Base-by-base conservation (phyloP, 53 echinoderm and acorn worm species). In the Henricia sp. region DNA sequence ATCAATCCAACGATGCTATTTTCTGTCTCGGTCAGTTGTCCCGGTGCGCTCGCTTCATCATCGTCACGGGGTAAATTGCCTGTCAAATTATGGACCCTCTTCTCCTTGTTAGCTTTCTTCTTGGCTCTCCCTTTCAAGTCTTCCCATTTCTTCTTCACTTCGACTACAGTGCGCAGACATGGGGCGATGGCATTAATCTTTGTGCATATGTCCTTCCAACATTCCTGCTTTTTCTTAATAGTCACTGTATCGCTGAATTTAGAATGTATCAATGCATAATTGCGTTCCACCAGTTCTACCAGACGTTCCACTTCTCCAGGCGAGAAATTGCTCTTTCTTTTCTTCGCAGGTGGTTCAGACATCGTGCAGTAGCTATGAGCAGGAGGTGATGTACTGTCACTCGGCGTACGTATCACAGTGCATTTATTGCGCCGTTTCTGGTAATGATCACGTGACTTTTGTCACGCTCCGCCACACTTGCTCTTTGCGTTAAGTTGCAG, bases 11-110 rank as follows among this genome's bases (percentile, higher is more conserved):
- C 25, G 4, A 68, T 68, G 1, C 68, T 41, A 68, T 41, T 29
- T 39, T 68, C 68, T 24, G 68, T 39, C 68, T 68, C 68, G 40
- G 68, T 68, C 16, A 68, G 68, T 16, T 68, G 68, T 68, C 68
- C 68, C 68, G 43, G 2, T 68, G 68, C 26, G 43, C 41, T 41
- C 6, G 41, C 68, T 24, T 68, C 68, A 41, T 68, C 42, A 68
- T 41, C 43, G 3, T 65, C 65, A 39, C 65, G 65, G 3, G 65
- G 36, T 65, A 35, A 65, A 26, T 65, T 74, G 37, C 51, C 52
- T 19, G 50, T 51, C 51, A 36, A 51, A 52, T 74, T 17, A 52
- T 52, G 50, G 51, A 74, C 2, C n/a, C 51, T 16, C 74, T 74
- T 74, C 37, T 74, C 52, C 34, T 74, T 74, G 32, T 74, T 50